Base-by-base conservation (phyloP, 2,113 vertebrate genomes). In the Corythornis madagascariensis region DNA sequence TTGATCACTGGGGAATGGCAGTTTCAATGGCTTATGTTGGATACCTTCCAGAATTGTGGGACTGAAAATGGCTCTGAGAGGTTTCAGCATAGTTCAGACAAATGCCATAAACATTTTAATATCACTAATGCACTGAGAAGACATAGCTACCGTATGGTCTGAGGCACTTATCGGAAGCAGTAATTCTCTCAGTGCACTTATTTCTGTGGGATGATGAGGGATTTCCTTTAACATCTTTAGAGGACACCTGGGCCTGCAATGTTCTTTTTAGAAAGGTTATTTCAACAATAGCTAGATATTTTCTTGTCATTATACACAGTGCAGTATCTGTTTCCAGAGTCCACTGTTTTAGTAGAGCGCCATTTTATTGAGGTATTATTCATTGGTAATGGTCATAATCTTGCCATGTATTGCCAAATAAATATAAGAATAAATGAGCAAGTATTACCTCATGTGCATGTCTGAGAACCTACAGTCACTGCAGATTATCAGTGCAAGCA, bases 281-380 rank as follows among this genome's bases (percentile, higher is more conserved):
- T 94, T 72, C 66, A 79, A 86, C 65, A 84, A 61, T 13, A 82
- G 52, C 40, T 42, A 75, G 59, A 25, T 93, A 59, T 90, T 92
- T 94, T 92, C 59, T 83, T 66, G 83, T 90, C 76, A 56, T 89
- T 84, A 43, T 70, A 65, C 17, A 13, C 25, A 59, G 59, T 35
- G 31, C 38, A 56, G 22, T 74, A 48, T 61, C 77, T 90, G 19
- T 80, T 92, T 84, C 74, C 78, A 92, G 77, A 90, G 59, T 33
- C 17, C 19, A 79, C 65, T 59, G 38, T 33, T 92, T 90, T 47
- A 82, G 77, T 22, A 70, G 38, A 83, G 14, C 69, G 42, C 16
- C 14, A 29, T 85, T 95, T 94, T 89, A 83, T 83, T 56, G 83
- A 92, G 43, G 50, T 55, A 90, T 93, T 92, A 76, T 61, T 93